Conservation (phyloP, 2,113 vertebrate species). For the Loxodonta africana region DNA sequence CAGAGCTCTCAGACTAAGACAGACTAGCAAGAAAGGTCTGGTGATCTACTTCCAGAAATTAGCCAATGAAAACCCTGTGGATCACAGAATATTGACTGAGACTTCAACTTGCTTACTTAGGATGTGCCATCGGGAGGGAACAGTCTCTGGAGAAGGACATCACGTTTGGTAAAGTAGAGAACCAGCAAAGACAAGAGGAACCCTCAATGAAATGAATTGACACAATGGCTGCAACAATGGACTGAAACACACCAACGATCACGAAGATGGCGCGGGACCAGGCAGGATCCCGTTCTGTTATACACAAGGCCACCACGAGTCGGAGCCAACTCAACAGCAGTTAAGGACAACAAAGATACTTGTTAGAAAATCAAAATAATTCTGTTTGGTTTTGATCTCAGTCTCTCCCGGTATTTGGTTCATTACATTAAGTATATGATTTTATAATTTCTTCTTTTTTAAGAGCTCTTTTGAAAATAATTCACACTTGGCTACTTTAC, state of each 20-base stretch:
- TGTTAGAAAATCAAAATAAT: not conserved
- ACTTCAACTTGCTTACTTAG: not conserved
- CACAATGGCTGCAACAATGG: not conserved
- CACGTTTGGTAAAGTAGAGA: not conserved
- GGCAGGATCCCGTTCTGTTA: not conserved
- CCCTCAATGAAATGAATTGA: not conserved
- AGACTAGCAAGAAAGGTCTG: not conserved
- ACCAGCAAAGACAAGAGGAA: not conserved
- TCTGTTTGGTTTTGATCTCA: not conserved
- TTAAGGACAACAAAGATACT: not conserved
- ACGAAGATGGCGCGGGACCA: not conserved
- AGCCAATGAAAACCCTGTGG: not conserved
- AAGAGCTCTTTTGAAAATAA: slow-evolving; percentile 40
- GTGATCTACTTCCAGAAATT: not conserved
- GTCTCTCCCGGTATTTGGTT: not conserved
- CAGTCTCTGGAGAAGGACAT: not conserved
- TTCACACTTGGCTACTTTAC: not conserved
- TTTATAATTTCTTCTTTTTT: not conserved
- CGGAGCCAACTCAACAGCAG: not conserved
- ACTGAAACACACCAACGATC: not conserved
- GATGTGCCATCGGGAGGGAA: not conserved
- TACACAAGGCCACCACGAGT: not conserved
- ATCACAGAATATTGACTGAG: not conserved
- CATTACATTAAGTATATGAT: not conserved
- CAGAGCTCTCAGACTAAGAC: not conserved